Evolutionary conservation across 2,888 invertebrate genomes (phyloP).

Genomic region (Dastarcus helophoroides): DNA sequence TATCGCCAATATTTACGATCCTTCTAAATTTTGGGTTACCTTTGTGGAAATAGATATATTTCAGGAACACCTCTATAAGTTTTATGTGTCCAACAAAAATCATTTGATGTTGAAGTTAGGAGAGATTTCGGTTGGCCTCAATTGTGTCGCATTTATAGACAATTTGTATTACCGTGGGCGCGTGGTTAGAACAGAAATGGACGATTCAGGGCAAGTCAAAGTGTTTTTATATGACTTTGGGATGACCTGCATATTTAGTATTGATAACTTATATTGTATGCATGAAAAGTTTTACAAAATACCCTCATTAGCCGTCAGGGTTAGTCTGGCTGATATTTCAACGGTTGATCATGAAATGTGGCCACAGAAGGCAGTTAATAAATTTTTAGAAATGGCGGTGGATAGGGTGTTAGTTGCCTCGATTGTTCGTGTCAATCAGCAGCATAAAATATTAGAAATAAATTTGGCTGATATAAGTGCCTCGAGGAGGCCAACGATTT

Average conservation of each 20-base stretch:
- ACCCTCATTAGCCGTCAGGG: constrained; percentile 8
- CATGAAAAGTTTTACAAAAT: constrained; percentile 6
- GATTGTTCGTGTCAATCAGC: constrained; percentile 6
- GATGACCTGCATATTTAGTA: background rate
- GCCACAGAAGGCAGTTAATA: constrained; percentile 5
- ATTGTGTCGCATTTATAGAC: constrained; percentile 5
- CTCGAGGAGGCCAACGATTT: background rate
- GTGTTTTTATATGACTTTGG: constrained; percentile 10
- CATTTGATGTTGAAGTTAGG: background rate
- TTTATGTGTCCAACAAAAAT: constrained; percentile 4
- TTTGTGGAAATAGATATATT: constrained; percentile 5
- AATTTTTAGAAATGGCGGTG: constrained; percentile 5
- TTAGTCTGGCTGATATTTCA: constrained; percentile 5
- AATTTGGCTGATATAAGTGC: constrained; percentile 4
- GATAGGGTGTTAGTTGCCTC: constrained; percentile 5
- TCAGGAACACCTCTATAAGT: constrained; percentile 6
- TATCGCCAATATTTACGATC: constrained; percentile 8
- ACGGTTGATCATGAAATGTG: constrained; percentile 8
- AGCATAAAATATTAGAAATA: constrained; percentile 9
- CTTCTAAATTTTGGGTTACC: constrained; percentile 10
- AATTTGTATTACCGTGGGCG: constrained; percentile 6
- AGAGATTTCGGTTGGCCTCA: constrained; percentile 6
- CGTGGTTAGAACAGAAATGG: constrained; percentile 6
- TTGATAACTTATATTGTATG: constrained; percentile 3
- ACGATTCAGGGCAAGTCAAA: constrained; percentile 2